These are phyloP conservation scores for Poliocrania exsul DNA, from an alignment of 2,797 vertebrate species.

Conservation along the genomic window DNA sequence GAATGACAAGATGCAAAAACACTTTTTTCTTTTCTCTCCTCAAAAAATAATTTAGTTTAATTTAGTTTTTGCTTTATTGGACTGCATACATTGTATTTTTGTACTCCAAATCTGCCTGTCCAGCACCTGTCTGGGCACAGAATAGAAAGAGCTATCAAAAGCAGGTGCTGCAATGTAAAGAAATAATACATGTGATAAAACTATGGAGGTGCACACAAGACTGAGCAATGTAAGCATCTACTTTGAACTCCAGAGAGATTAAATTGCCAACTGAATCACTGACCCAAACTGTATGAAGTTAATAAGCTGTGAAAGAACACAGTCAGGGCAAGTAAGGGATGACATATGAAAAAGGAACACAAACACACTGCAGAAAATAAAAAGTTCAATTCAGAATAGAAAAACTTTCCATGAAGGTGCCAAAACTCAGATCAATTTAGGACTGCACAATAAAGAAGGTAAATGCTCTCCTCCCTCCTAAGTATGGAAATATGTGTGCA, in stretches of 20 bases:
- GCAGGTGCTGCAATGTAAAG: neutral
- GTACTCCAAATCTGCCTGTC: neutral
- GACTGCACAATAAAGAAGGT: neutral
- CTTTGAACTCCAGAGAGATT: neutral
- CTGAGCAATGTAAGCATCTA: neutral
- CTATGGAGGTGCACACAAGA: neutral
- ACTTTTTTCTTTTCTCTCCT: neutral
- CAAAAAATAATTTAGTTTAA: neutral
- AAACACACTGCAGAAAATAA: neutral
- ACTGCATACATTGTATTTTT: neutral
- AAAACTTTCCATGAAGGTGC: neutral
- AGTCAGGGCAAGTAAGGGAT: neutral
- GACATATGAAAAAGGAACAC: neutral
- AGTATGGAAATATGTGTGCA: neutral
- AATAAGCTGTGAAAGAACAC: neutral
- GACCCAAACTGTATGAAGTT: neutral
- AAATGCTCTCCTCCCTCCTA: neutral
- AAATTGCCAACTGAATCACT: neutral
- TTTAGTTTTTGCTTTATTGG: neutral
- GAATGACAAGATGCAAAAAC: neutral
- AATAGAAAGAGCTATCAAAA: neutral
- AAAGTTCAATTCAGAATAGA: neutral
- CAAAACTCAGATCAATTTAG: neutral
- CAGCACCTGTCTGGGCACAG: neutral
- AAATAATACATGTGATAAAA: neutral